These are phyloP conservation scores for Hetaerina americana DNA, from an alignment of 1,140 invertebrate genomes.

Conservation along the genomic window DNA sequence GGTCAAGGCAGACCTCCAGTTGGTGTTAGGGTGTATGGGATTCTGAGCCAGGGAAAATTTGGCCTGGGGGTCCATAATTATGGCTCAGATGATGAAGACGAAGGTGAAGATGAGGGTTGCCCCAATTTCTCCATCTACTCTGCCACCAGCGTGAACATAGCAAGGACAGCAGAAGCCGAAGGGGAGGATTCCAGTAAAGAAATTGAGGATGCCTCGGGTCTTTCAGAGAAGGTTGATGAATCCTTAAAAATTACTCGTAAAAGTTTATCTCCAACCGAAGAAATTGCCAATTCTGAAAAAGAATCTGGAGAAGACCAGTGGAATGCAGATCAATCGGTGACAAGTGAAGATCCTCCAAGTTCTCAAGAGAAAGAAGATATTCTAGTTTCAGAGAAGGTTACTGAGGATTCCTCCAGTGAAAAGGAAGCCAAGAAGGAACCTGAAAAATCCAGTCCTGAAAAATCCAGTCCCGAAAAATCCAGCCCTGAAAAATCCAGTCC, in stretches of 20 bases:
- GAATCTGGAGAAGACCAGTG: background rate
- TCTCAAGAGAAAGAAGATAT: background rate
- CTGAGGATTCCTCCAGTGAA: background rate
- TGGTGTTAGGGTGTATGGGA: background rate
- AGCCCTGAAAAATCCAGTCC: background rate
- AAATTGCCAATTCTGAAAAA: background rate
- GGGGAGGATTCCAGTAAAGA: slow-evolving; percentile 6
- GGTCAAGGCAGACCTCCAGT: background rate
- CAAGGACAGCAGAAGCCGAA: slow-evolving; percentile 29
- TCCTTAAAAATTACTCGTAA: background rate
- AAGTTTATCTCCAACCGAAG: background rate
- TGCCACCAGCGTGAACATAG: slow-evolving; percentile 58
- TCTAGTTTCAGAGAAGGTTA: background rate
- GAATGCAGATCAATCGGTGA: background rate
- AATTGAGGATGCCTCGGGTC: background rate
- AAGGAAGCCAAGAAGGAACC: background rate
- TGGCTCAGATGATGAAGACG: slow-evolving; percentile 29
- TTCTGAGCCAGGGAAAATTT: background rate
- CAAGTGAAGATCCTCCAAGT: background rate
- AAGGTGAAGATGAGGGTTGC: slow-evolving; percentile 54
- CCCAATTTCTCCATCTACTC: slow-evolving; percentile 75
- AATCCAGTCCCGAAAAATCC: background rate
- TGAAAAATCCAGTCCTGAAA: background rate
- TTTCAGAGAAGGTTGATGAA: background rate
- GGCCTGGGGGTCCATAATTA: background rate